Evolutionary conservation across 2,113 vertebrate species (phyloP).

Genomic region (Nothocercus julius): DNA sequence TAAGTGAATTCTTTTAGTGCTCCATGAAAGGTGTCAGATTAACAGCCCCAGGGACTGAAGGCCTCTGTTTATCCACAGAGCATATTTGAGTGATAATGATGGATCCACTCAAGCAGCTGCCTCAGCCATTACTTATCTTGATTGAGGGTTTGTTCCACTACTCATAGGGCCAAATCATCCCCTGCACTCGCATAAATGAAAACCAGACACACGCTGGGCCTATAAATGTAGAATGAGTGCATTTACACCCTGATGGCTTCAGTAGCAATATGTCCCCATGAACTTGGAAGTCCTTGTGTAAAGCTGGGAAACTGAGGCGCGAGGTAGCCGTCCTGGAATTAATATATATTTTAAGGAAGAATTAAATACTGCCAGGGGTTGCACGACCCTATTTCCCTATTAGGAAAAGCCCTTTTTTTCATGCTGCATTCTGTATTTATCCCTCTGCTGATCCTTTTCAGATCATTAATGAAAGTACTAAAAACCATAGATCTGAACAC

Average conservation of each 20-base stretch:
- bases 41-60: conserved; percentile 46
- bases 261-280: accelerated
- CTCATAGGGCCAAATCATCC: neutral
- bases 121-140: conserved; percentile 22
- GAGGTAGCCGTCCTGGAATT: neutral
- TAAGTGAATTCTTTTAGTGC: conserved; percentile 63
- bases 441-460: neutral
- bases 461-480: neutral
- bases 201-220: neutral
- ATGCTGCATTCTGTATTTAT: neutral
- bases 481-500: neutral
- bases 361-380: neutral
- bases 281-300: neutral
- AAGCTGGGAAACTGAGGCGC: neutral
- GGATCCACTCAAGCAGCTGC: conserved; percentile 49
- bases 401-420: neutral
- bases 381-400: too few species aligned
- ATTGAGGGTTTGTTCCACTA: conserved; percentile 26
- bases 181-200: neutral
- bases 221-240: neutral
- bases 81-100: neutral
- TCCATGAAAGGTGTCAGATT: conserved; percentile 67
- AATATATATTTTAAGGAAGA: neutral
- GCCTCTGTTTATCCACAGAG: conserved; percentile 53
- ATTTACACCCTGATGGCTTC: neutral